Base-by-base conservation (phyloP, 2,113 vertebrate genomes). In the Seriola aureovittata region DNA sequence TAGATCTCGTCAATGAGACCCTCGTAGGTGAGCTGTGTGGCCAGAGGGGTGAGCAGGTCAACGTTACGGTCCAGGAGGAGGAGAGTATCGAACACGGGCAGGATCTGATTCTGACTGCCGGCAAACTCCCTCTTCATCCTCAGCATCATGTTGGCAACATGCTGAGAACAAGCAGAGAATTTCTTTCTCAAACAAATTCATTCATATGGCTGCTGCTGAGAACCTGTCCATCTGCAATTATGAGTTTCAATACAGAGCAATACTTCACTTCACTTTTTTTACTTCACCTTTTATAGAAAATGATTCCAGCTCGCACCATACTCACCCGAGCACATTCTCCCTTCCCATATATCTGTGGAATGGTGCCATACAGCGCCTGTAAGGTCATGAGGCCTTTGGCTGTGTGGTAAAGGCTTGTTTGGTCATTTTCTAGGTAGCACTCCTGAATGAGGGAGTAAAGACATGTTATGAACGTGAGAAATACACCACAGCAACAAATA, bases 141-240 rank as follows among this genome's bases (percentile, higher is more conserved):
- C 91, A 99, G 95, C 97, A 99, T 99, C 98, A 99, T 99, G 78
- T 99, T 99, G 80, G 97, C 97, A 73, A 99, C 98, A 5, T 98
- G 98, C 98, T 99, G 91, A 32, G 80, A 73, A 78, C 44, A 76
- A 81, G 16, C 9, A 78, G 34, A 62, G 25, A 5, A 67, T 38
- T 6, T 60, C 0, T 25, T 48, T 64, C 2, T 75, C 54, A 73
- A 52, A 40, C 55, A 21, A 67, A 44, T 54, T 42, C 1, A 17
- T n/a, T 23, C 23, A 34, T 23, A 8, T 3, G n/a, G 8, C 14
- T 55, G 25, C 29, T 67, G 38, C 40, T 13, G 10, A 67, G 8
- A 44, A 16, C 60, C 55, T 48, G 21, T 50, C 11, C 2, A 21
- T 16, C 17, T 58, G 40, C 32, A 44, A 29, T 32, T 17, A 36